Percentiles rank a stretch among this genome's conserved stretches.
These are phyloP conservation scores for Oreochromis tanganicae DNA, from an alignment of 2,113 vertebrate genomes.

Conservation along the genomic window DNA sequence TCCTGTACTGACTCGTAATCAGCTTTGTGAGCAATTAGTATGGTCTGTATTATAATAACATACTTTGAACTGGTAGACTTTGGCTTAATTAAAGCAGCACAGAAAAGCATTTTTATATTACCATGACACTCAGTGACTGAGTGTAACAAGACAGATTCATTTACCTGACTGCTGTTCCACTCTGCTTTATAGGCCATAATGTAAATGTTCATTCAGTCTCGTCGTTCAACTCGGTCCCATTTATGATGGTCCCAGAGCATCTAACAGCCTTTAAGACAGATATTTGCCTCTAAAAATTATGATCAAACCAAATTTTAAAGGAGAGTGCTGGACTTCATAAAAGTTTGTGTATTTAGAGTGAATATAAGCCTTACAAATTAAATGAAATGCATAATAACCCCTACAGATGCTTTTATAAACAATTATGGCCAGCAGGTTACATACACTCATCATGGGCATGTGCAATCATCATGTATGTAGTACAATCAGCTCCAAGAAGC, in stretches of 20 bases:
- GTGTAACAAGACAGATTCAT: background rate
- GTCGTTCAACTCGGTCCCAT: background rate
- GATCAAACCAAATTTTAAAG: background rate
- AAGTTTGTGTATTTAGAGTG: background rate
- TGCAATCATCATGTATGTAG: background rate
- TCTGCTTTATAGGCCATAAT: background rate
- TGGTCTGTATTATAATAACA: background rate
- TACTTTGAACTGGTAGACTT: background rate
- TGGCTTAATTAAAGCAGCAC: background rate
- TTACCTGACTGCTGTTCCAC: background rate
- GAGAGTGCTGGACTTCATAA: background rate
- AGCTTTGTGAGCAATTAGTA: background rate
- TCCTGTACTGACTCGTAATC: background rate
- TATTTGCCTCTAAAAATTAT: background rate
- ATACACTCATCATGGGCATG: background rate
- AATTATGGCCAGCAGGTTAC: background rate
- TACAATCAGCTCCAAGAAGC: background rate
- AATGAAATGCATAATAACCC: background rate
- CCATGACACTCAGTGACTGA: background rate
- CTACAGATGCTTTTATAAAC: background rate
- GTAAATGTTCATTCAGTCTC: background rate
- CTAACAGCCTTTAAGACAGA: background rate
- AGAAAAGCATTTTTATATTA: background rate
- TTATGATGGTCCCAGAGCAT: background rate
- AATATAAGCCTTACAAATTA: background rate